Evolutionary conservation across 1,140 invertebrate genomes (phyloP).

Genomic region (Drosophila obscura): DNA sequence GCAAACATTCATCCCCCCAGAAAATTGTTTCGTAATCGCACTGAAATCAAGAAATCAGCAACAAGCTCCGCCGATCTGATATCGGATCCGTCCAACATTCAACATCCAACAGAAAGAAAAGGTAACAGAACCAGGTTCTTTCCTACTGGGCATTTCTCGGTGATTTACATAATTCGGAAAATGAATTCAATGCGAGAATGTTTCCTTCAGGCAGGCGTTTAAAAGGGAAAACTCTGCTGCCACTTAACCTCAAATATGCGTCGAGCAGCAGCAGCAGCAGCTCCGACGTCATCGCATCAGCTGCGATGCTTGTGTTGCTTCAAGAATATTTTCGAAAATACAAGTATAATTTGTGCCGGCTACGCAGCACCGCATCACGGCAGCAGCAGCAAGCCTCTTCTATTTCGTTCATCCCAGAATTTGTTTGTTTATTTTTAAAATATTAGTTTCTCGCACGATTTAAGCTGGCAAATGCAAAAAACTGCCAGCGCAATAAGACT

Average conservation of each 20-base stretch:
- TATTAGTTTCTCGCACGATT: conserved; percentile 72
- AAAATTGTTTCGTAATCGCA: conserved; percentile 76
- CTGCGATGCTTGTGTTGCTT: conserved; percentile 54
- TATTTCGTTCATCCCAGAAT: conserved; percentile 8
- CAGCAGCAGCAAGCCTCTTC: background rate
- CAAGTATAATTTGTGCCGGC: conserved; percentile 56
- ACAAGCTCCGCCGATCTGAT: conserved; percentile 36
- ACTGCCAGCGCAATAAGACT: conserved; percentile 14
- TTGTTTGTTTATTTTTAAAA: conserved; percentile 80
- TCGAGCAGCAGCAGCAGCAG: conserved; percentile 28
- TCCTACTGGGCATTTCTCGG: background rate
- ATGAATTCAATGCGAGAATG: conserved; percentile 17
- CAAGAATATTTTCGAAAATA: conserved; percentile 77
- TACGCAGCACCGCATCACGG: conserved; percentile 31
- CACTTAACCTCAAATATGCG: conserved; percentile 58
- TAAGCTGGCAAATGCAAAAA: conserved; percentile 29
- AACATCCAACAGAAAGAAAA: conserved; percentile 3
- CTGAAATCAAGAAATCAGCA: conserved; percentile 25
- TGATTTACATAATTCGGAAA: conserved; percentile 51
- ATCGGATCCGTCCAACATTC: no score
- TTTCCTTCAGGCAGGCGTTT: background rate
- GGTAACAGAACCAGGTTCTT: background rate
- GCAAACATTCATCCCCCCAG: conserved; percentile 21
- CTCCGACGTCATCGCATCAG: conserved; percentile 36
- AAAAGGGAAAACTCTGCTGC: background rate